Conservation (phyloP, 2,797 vertebrate species). For the Podarcis lilfordi region DNA sequence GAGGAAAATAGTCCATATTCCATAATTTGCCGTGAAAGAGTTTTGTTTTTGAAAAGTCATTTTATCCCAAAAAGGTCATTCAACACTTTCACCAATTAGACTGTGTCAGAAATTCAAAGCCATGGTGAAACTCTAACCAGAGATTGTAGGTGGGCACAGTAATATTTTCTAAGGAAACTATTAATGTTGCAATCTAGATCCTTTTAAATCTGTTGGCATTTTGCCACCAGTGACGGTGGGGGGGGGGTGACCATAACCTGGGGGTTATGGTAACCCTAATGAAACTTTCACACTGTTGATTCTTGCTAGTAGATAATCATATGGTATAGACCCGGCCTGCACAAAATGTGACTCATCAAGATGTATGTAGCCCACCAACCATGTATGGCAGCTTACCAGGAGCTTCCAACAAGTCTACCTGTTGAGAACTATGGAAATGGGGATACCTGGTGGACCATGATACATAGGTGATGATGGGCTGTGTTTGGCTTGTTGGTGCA, state of each 20-base stretch:
- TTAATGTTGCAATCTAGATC: conserved; percentile 10
- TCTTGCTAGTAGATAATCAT: conserved; percentile 15
- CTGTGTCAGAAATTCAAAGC: conserved; percentile 24
- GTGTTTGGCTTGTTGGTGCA: conserved; percentile 10
- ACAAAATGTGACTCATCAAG: neutral
- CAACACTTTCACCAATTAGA: conserved; percentile 13
- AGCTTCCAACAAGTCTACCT: neutral
- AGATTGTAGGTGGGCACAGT: neutral
- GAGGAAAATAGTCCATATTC: conserved; percentile 78
- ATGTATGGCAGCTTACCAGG: neutral
- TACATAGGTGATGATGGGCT: neutral
- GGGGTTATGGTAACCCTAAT: neutral
- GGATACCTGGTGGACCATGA: neutral
- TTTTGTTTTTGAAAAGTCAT: conserved; percentile 38
- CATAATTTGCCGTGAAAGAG: conserved; percentile 72
- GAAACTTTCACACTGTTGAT: neutral
- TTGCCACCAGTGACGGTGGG: neutral
- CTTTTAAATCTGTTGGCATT: conserved; percentile 13
- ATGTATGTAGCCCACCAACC: neutral
- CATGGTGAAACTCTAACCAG: neutral
- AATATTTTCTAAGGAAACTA: conserved; percentile 4
- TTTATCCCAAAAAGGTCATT: conserved; percentile 19
- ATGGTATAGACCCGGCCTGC: neutral
- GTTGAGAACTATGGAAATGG: neutral
- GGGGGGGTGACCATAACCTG: neutral